Evolutionary conservation across 23 tunicate genomes (phyloP).

Genomic region (Botrylloides violaceus): DNA sequence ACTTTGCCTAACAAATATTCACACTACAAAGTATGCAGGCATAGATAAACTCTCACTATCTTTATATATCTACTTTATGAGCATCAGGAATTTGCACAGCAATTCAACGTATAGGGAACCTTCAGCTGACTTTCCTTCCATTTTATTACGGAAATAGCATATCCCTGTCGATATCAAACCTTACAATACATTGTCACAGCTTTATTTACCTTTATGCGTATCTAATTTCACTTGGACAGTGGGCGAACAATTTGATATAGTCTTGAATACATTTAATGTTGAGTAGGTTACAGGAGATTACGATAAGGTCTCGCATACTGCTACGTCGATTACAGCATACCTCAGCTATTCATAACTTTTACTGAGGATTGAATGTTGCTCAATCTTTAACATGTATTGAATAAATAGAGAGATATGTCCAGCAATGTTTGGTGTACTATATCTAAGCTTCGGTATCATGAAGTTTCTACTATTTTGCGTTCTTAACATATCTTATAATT

Average conservation of each 20-base stretch:
- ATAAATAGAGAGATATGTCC: background rate
- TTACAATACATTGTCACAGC: background rate
- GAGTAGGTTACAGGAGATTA: background rate
- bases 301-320: background rate
- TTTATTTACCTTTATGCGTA: slow-evolving; percentile 13
- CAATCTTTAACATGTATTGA: background rate
- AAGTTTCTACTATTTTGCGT: background rate
- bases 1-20: no score
- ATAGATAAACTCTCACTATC: no score
- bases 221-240: background rate
- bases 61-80: no score
- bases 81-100: no score
- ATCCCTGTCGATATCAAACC: no score
- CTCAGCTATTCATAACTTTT: background rate
- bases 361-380: background rate
- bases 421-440: background rate
- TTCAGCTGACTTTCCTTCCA: background rate
- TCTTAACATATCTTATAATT: background rate
- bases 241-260: background rate
- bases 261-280: background rate
- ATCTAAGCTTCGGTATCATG: background rate
- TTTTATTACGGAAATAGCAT: background rate
- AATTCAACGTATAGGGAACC: background rate
- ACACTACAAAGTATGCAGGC: no score
- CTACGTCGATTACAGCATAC: background rate